Evolutionary conservation across 2,888 invertebrate genomes (phyloP).

Genomic region (Drosophila anceps): DNA sequence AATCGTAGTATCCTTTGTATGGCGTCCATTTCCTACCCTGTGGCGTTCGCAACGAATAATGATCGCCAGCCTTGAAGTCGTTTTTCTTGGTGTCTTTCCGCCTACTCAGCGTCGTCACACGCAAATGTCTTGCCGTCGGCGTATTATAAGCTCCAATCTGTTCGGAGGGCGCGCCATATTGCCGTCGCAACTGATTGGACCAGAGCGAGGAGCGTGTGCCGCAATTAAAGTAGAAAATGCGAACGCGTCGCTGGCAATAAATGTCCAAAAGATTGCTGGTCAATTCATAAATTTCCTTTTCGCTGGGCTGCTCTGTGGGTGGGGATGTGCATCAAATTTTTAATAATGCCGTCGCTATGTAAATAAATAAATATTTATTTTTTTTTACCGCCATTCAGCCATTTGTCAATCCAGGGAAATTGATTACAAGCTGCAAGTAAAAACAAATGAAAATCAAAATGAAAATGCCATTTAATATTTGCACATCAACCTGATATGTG

Average conservation of each 20-base stretch:
- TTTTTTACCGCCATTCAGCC: constrained; percentile 76
- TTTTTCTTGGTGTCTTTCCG: constrained; percentile 42
- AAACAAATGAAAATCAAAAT: constrained; percentile 36
- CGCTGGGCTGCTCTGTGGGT: constrained; percentile 78
- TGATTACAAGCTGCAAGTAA: constrained; percentile 77
- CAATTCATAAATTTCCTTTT: constrained; percentile 79
- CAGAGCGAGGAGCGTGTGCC: constrained; percentile 81
- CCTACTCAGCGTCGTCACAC: constrained; percentile 64
- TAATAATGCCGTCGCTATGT: constrained; percentile 64
- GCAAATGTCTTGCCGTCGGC: constrained; percentile 70
- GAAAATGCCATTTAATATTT: constrained; percentile 70
- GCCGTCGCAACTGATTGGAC: constrained; percentile 76
- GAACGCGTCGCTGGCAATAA: constrained; percentile 80
- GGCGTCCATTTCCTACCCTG: constrained; percentile 67
- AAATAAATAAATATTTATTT: constrained; percentile 67
- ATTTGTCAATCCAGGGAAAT: constrained; percentile 82
- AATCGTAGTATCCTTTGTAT: not conserved
- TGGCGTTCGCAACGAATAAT: constrained; percentile 80
- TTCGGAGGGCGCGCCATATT: constrained; percentile 81
- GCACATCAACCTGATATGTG: constrained; percentile 67
- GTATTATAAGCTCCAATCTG: constrained; percentile 79
- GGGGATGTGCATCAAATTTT: constrained; percentile 54
- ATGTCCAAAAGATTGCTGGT: constrained; percentile 80
- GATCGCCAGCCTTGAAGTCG: constrained; percentile 81
- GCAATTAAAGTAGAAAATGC: constrained; percentile 80